Evolutionary conservation across 2,888 invertebrate genomes (phyloP).

Genomic region (Nasonovia ribisnigri): DNA sequence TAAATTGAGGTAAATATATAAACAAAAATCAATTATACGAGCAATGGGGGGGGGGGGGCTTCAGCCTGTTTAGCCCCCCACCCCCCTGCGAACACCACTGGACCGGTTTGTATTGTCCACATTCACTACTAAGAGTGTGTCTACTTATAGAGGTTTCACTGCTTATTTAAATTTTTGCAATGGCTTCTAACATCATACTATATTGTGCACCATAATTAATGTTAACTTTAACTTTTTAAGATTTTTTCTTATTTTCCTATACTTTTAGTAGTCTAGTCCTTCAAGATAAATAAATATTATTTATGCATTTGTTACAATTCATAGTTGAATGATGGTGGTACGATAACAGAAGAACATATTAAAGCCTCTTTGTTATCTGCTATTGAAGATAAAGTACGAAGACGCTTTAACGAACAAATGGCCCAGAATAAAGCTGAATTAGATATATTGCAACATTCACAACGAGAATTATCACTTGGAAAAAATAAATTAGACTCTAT

Average conservation of each 20-base stretch:
- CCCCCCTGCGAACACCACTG: too few relatives aligned
- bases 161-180: background rate
- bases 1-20: too few relatives aligned
- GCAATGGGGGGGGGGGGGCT: too few relatives aligned
- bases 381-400: conserved; percentile 92
- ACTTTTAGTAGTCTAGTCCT: background rate
- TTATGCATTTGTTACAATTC: conserved; percentile 68
- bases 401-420: conserved; percentile 89
- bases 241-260: background rate
- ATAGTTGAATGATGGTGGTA: conserved; percentile 75
- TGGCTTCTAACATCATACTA: background rate
- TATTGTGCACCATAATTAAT: background rate
- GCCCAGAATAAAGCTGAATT: conserved; percentile 93
- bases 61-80: too few relatives aligned
- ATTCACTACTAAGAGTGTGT: background rate
- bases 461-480: conserved; percentile 88
- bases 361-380: conserved; percentile 93
- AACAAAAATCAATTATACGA: too few relatives aligned
- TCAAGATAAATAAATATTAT: background rate
- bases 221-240: background rate
- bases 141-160: background rate
- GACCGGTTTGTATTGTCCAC: background rate
- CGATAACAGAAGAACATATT: conserved; percentile 96
- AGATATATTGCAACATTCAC: conserved; percentile 87
- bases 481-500: conserved; percentile 86